These are phyloP conservation scores for Clistopyga incitator DNA, from an alignment of 2,888 invertebrate genomes.

Conservation along the genomic window DNA sequence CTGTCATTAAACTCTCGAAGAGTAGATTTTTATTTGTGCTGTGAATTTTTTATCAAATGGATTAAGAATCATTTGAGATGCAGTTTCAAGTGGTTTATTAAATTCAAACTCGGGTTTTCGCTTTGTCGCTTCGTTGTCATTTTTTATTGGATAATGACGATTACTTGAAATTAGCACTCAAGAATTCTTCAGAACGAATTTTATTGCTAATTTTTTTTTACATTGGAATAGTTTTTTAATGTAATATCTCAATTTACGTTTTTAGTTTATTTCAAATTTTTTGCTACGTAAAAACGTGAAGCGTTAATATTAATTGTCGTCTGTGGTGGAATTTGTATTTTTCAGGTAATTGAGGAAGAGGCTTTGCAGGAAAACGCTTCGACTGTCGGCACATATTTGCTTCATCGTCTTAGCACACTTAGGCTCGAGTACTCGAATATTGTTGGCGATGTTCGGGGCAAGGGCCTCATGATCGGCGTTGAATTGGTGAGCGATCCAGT, in stretches of 20 bases:
- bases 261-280: neutral
- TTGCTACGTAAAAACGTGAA: neutral
- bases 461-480: slow-evolving; percentile 97
- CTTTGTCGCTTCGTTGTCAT: neutral
- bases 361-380: slow-evolving; percentile 91
- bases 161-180: too few species aligned
- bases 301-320: neutral
- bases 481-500: slow-evolving; percentile 92
- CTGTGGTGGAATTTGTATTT: slow-evolving; percentile 18
- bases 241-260: neutral
- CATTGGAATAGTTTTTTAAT: too few species aligned
- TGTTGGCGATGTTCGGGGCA: slow-evolving; percentile 98
- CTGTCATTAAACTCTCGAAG: neutral
- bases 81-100: too few species aligned
- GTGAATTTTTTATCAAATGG: too few species aligned
- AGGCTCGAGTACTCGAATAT: slow-evolving; percentile 87
- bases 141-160: too few species aligned
- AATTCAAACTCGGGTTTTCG: neutral
- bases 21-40: neutral
- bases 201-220: neutral
- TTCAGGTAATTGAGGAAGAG: slow-evolving; percentile 95
- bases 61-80: neutral
- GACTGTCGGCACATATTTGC: slow-evolving; percentile 92
- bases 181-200: too few species aligned
- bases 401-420: slow-evolving; percentile 90